phyloP scores from a whole-genome alignment of 2,113 vertebrate genomes.

The Xenus cinereus region DNA sequence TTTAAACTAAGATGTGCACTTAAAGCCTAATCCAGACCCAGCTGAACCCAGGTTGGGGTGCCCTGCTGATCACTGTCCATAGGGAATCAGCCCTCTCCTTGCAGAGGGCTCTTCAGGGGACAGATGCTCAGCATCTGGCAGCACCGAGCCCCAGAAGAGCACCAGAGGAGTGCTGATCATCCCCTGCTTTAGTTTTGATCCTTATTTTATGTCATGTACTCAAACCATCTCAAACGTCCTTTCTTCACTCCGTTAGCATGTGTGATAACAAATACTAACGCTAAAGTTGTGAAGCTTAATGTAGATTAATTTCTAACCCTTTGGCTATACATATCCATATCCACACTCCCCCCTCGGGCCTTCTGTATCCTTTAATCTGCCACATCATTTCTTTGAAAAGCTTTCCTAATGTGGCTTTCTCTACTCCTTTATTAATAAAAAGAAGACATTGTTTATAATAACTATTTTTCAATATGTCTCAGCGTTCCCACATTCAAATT shows the following conservation, averaged over 20 bases:
- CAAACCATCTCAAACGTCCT: not conserved
- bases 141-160: not conserved
- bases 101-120: not conserved
- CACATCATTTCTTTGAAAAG: not conserved
- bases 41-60: not conserved
- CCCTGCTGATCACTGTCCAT: not conserved
- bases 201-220: not conserved
- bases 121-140: not conserved
- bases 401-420: not conserved
- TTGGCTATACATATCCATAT: not conserved
- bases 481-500: not conserved
- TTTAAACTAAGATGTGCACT: not conserved
- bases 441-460: conserved; percentile 22
- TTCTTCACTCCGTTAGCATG: not conserved
- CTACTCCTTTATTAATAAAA: conserved; percentile 24
- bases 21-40: not conserved
- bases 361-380: not conserved
- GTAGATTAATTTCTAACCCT: conserved; percentile 10
- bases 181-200: not conserved
- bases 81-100: not conserved
- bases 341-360: not conserved
- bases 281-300: not conserved
- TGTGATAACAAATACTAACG: not conserved
- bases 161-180: not conserved
- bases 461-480: conserved; percentile 44